Evolutionary conservation across 2,797 vertebrate species (phyloP).

Genomic region (Anolis apletophallus): DNA sequence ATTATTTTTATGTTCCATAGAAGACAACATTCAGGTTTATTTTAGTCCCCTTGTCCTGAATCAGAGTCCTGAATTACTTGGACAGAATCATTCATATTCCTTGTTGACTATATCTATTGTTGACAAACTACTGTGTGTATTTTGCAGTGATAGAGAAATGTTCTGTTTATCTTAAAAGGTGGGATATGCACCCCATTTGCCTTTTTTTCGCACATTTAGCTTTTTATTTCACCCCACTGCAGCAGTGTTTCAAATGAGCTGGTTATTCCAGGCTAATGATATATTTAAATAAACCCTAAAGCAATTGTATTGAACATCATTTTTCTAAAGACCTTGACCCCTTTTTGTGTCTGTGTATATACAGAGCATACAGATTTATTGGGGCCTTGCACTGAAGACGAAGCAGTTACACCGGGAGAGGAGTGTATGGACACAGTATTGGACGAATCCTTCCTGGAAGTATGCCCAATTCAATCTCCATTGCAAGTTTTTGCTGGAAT

Average conservation of each 20-base stretch:
- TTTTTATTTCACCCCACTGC: background rate
- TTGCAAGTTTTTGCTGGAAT: constrained; percentile 98
- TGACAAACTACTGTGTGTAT: background rate
- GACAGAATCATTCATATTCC: background rate
- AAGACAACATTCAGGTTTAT: background rate
- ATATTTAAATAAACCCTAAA: background rate
- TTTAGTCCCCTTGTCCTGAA: background rate
- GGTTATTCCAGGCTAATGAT: background rate
- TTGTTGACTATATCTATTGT: background rate
- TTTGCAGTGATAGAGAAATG: background rate
- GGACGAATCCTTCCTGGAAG: constrained; percentile 94
- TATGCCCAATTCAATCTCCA: constrained; percentile 94
- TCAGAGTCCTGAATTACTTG: background rate
- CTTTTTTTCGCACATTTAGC: too few relatives aligned
- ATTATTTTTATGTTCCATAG: background rate
- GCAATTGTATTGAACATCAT: background rate
- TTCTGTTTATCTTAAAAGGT: background rate
- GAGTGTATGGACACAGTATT: constrained; percentile 91
- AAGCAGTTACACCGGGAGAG: constrained; percentile 88
- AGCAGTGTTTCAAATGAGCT: background rate
- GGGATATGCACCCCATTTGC: background rate
- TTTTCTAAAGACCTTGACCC: constrained; percentile 17
- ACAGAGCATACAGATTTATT: constrained; percentile 92
- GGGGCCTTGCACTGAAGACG: constrained; percentile 91
- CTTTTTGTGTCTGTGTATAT: background rate